Evolutionary conservation across 30 jellyfish, hydroid and myxozoan genomes (phyloP).

Genomic region (Aurelia sp.): DNA sequence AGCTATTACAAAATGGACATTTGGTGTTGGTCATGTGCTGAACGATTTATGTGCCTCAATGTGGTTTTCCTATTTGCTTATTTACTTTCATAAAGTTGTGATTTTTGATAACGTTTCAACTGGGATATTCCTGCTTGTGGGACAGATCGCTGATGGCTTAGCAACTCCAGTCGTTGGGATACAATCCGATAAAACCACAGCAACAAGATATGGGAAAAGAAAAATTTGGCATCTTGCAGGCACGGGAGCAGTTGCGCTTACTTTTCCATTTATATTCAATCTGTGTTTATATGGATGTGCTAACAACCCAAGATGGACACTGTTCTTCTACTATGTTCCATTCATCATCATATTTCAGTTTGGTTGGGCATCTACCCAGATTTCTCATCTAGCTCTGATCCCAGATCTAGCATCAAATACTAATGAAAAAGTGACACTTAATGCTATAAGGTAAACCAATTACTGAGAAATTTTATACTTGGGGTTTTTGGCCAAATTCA

Average conservation of each 20-base stretch:
- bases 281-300: conserved; percentile 75
- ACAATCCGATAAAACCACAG: conserved; percentile 78
- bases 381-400: conserved; percentile 87
- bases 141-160: conserved; percentile 95
- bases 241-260: conserved; percentile 74
- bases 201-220: conserved; percentile 81
- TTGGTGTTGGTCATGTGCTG: conserved; percentile 95
- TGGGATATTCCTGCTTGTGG: conserved; percentile 81
- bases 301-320: conserved; percentile 74
- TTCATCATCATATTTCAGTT: conserved; percentile 86
- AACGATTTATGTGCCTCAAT: conserved; percentile 94
- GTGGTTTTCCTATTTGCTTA: conserved; percentile 95
- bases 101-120: conserved; percentile 68
- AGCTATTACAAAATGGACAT: conserved; percentile 42
- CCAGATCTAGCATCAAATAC: conserved; percentile 87
- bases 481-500: too few species aligned
- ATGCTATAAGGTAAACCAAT: conserved; percentile 79
- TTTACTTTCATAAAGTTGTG: conserved; percentile 88
- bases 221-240: conserved; percentile 94
- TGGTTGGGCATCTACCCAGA: conserved; percentile 99
- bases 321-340: conserved; percentile 84
- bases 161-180: conserved; percentile 94
- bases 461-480: too few species aligned
- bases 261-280: conserved; percentile 89
- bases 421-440: conserved; percentile 76